Conservation (phyloP, 2,888 invertebrate species). For the Oithona nana region DNA sequence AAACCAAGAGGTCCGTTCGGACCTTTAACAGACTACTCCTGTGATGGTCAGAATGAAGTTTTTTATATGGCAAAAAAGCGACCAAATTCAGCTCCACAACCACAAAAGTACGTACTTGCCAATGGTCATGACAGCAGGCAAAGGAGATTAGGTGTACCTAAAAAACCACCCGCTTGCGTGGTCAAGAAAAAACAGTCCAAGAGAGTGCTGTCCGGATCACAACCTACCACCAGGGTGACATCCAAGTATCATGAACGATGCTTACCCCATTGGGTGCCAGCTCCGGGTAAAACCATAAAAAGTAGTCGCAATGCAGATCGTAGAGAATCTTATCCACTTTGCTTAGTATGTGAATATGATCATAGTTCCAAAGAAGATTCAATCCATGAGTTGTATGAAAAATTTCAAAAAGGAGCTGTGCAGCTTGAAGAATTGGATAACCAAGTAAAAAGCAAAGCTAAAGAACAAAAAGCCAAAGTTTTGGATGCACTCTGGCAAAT, state of each 20-base stretch:
- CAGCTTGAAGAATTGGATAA: background rate
- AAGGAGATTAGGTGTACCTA: background rate
- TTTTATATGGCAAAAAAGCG: background rate
- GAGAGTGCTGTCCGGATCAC: background rate
- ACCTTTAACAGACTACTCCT: background rate
- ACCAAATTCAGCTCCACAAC: background rate
- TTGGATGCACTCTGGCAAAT: background rate
- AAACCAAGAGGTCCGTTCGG: background rate
- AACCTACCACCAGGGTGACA: background rate
- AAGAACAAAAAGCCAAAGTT: background rate
- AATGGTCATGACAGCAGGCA: no score
- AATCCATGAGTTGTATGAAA: background rate
- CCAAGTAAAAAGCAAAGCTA: background rate
- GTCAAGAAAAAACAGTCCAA: background rate
- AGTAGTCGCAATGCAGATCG: background rate
- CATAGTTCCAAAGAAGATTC: background rate
- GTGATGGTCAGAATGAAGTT: background rate
- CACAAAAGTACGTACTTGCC: no score
- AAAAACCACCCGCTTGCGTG: background rate
- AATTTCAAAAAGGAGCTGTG: background rate
- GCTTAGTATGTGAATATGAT: background rate
- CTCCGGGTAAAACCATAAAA: background rate
- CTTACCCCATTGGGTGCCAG: background rate
- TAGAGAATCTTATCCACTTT: background rate
- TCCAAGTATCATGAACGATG: background rate